Evolutionary conservation across 2,888 invertebrate genomes (phyloP), one percentile per base, ranked within the genome.

Genomic region (Caenorhabditis parvicauda): DNA sequence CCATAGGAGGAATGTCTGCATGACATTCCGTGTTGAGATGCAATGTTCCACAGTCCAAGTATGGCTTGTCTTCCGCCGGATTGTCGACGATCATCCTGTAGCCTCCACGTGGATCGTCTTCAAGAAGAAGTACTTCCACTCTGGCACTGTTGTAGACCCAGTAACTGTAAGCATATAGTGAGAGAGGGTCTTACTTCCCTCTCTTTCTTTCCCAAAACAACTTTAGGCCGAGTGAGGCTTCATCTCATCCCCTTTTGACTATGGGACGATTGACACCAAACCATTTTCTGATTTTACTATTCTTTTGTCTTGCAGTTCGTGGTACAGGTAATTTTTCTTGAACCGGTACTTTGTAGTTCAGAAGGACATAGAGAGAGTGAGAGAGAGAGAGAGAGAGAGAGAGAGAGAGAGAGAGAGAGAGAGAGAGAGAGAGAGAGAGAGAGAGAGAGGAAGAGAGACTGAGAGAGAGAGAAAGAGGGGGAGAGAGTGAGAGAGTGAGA

Each of bases 111-210:
- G 58, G 61, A 22, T 61, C 57, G 28, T 79, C 76, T 54, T 77
- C 75, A 21, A 78, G 52, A 14, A 78, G 61, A 24, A 79, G 51
- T n/a, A 78, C 77, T 54, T 79, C 79, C 24, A 80, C 73, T 27
- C 77, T 59, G 12, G 79, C 79, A 28, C 72, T 69, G 46, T 79
- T 79, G 61, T 78, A 79, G n/a, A 76, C 72, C 79, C 79, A 79
- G 44, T 75, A 79, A 12, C 77, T 77, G 58, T 32, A 67, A 43
- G 17, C n/a, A 43, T 24, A 32, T 1, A 45, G 25, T 14, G 17
- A 7, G 25, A 44, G 32, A 32, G 7, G 12, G 1, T 1, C n/a
- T 28, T 27, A 28, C 9, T 1, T 1, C 12, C 24, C 9, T 22
- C 21, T n/a, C n/a, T n/a, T n/a, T n/a, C n/a, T n/a, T n/a, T n/a